Evolutionary conservation across 2,888 invertebrate species (phyloP), one percentile per base, ranked within the genome.

Genomic region (Poecilus cupreus): DNA sequence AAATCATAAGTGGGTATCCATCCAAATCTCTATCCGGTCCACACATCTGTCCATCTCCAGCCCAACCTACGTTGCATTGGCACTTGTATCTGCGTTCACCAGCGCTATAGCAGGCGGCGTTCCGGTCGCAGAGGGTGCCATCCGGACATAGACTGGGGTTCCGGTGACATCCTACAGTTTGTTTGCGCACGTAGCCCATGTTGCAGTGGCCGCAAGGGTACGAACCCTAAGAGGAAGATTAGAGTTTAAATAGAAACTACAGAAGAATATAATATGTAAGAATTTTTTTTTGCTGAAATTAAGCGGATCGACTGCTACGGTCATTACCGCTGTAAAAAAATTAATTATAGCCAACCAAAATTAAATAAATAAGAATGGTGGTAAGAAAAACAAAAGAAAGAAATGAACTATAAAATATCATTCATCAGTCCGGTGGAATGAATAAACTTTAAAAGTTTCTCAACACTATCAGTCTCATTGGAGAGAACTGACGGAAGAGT

Each of bases 21-120:
- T 98, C 98, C 72, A 96, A 89, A 88, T 98, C 98, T 13, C 92
- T 91, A 88, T 98, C 98, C 0, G 92, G 91, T 0, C 95, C 97
- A 86, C 98, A 98, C 0, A 93, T 89, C 8, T 92, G 91, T 0
- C 98, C 98, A 88, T 97, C 95, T 10, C 98, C 98, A 0, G 98
- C 97, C 93, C 94, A 98, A 0, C 98, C 98, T 2, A 96, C 93
- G 87, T 93, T 92, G 85, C 96, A 97, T 91, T 90, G 90, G 84
- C 93, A 93, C 10, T 87, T 85, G 83, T 87, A 89, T 10, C 84
- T 82, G 46, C 85, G 85, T 82, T 85, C 85, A 10, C 87, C 88
- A 18, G 84, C 46, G 32, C 88, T 87, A 13, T 92, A 90, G 87
- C 98, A 98, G 76, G 94, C 93, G 0, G 97, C 96, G 88, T 96